A percentile compares a stretch with the other conserved stretches of the same genome.
phyloP scores from a whole-genome alignment of 1,140 invertebrate species.

The Augochlora pura region DNA sequence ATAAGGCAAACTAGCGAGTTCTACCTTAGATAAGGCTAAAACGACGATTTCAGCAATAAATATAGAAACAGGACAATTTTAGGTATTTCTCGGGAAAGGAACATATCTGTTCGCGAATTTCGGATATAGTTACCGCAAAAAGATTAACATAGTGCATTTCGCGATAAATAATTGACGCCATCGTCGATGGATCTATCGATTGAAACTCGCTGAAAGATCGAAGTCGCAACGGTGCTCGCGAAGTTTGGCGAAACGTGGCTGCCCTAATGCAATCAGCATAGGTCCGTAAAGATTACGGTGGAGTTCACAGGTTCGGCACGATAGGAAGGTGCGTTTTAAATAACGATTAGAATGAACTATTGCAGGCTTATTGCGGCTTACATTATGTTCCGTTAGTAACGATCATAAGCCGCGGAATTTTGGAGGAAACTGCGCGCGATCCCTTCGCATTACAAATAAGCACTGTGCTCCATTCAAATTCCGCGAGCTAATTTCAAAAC shows the following conservation, averaged over 20 bases:
- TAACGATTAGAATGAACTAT: slow-evolving; percentile 73
- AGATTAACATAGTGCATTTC: too few species aligned
- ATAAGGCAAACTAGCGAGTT: too few species aligned
- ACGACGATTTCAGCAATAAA: too few species aligned
- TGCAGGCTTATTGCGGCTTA: slow-evolving; percentile 68
- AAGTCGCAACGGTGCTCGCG: neutral
- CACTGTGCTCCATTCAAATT: slow-evolving; percentile 32
- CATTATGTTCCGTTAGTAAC: slow-evolving; percentile 70
- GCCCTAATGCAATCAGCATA: slow-evolving; percentile 61
- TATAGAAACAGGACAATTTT: too few species aligned
- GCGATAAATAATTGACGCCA: too few species aligned
- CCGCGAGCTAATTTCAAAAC: neutral
- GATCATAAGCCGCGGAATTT: slow-evolving; percentile 69
- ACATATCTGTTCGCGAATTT: too few species aligned
- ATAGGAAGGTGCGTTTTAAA: slow-evolving; percentile 68
- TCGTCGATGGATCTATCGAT: too few species aligned
- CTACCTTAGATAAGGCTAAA: too few species aligned
- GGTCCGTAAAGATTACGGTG: slow-evolving; percentile 63
- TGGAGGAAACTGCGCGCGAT: slow-evolving; percentile 61
- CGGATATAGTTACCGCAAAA: too few species aligned
- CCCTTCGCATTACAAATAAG: slow-evolving; percentile 48
- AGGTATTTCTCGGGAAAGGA: too few species aligned
- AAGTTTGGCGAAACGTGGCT: slow-evolving; percentile 1
- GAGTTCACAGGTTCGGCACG: slow-evolving; percentile 65
- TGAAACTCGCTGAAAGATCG: too few species aligned